Conservation (phyloP, 1,140 invertebrate genomes). For the Trichomalopsis sarcophagae region DNA sequence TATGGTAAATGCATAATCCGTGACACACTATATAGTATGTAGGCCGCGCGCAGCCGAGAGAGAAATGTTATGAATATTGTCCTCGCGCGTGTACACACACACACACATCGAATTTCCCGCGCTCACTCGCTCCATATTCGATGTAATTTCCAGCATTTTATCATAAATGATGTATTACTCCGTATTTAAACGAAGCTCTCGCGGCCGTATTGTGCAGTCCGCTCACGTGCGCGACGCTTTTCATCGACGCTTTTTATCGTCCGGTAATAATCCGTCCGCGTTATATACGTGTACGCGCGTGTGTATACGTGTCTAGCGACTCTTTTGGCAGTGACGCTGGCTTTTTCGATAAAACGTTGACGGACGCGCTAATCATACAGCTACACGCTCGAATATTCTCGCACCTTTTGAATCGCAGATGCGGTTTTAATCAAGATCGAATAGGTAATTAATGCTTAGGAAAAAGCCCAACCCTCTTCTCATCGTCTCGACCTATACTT, state of each 20-base stretch:
- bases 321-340: background rate
- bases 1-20: background rate
- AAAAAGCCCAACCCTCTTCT: background rate
- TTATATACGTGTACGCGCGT: too few species aligned
- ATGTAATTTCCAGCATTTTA: conserved; percentile 48
- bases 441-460: background rate
- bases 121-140: background rate
- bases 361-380: background rate
- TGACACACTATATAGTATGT: background rate
- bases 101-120: conserved; percentile 23
- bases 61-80: conserved; percentile 49
- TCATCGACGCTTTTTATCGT: conserved; percentile 46
- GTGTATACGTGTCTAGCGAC: too few species aligned
- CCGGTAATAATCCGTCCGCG: conserved; percentile 23
- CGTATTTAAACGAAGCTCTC: conserved; percentile 27
- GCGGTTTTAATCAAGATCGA: background rate
- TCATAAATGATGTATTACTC: conserved; percentile 51
- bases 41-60: background rate
- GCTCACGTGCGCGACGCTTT: background rate
- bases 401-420: background rate
- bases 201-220: background rate
- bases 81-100: background rate
- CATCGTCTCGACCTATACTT: background rate
- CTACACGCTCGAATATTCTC: background rate
- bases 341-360: background rate